Conservation (phyloP, 2,888 invertebrate species). For the Xylophagus ater region DNA sequence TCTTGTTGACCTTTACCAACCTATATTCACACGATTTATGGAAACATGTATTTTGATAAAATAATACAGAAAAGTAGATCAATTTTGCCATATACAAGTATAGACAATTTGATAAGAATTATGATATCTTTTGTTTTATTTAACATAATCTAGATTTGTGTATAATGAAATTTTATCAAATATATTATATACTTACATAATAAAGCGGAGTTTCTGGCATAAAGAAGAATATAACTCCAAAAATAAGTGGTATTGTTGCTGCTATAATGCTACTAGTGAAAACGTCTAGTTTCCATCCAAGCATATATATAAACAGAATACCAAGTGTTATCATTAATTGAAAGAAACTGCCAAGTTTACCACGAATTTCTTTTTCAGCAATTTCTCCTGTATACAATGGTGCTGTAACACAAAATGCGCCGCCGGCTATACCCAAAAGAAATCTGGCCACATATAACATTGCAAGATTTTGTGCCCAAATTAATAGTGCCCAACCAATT, state of each 20-base stretch:
- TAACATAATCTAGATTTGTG: no score
- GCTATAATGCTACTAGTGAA: conserved; percentile 32
- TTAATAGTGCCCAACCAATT: conserved; percentile 61
- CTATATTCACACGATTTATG: conserved; percentile 19
- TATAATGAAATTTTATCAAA: no score
- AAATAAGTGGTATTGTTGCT: conserved; percentile 46
- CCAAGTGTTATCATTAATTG: conserved; percentile 78
- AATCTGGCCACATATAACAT: conserved; percentile 12
- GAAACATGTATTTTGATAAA: not conserved
- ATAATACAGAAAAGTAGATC: no score
- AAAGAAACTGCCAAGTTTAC: conserved; percentile 71
- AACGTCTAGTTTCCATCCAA: conserved; percentile 41
- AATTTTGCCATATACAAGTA: no score
- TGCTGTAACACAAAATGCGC: conserved; percentile 63
- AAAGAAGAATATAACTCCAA: conserved; percentile 59
- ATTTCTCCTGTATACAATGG: conserved; percentile 76
- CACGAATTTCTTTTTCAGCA: conserved; percentile 62
- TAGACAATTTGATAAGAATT: no score
- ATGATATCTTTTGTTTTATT: no score
- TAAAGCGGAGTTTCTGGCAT: conserved; percentile 83
- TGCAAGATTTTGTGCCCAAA: conserved; percentile 48
- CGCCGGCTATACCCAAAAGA: conserved; percentile 37
- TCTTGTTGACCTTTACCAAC: conserved; percentile 46
- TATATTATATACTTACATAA: conserved; percentile 41
- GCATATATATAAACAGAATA: conserved; percentile 62